Evolutionary conservation across 2,797 vertebrate species (phyloP).

Genomic region (Galagoides demidoff): DNA sequence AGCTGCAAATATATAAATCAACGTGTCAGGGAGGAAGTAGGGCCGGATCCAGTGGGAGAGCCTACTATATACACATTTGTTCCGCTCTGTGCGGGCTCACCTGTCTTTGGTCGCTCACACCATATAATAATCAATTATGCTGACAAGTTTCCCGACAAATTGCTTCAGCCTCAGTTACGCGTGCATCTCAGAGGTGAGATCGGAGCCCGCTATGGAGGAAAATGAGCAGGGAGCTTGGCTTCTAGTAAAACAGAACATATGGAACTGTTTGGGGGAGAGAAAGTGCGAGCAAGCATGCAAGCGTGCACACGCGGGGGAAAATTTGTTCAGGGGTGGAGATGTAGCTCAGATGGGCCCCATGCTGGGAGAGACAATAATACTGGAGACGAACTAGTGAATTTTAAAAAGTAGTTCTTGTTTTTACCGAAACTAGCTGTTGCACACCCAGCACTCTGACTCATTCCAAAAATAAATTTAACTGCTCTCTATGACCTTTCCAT

Average conservation of each 20-base stretch:
- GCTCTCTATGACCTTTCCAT: not conserved
- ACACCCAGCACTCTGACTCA: not conserved
- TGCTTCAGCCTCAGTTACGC: conserved; percentile 60
- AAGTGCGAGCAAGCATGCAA: not conserved
- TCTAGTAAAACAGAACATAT: conserved; percentile 66
- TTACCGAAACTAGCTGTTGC: not conserved
- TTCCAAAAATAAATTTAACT: not conserved
- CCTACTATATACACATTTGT: conserved; percentile 63
- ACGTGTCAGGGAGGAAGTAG: conserved; percentile 76
- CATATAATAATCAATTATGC: conserved; percentile 82
- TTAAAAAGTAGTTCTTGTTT: conserved; percentile 35
- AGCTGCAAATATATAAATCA: conserved; percentile 89
- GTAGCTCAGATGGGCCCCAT: not conserved
- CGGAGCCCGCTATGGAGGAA: not conserved
- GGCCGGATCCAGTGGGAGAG: conserved; percentile 68
- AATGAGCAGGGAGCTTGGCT: conserved; percentile 50
- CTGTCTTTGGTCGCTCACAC: conserved; percentile 73
- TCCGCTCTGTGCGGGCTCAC: conserved; percentile 77
- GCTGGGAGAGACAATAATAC: not conserved
- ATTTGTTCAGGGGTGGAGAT: conserved; percentile 38
- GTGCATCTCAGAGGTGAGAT: not conserved
- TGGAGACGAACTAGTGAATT: not conserved
- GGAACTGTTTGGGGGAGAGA: conserved; percentile 36
- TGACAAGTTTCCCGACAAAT: conserved; percentile 75
- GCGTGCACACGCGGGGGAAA: not conserved